Percentiles rank a stretch among this genome's conserved stretches.
These are phyloP conservation scores for Salticus scenicus DNA, from an alignment of 2,888 invertebrate species.

Conservation along the genomic window DNA sequence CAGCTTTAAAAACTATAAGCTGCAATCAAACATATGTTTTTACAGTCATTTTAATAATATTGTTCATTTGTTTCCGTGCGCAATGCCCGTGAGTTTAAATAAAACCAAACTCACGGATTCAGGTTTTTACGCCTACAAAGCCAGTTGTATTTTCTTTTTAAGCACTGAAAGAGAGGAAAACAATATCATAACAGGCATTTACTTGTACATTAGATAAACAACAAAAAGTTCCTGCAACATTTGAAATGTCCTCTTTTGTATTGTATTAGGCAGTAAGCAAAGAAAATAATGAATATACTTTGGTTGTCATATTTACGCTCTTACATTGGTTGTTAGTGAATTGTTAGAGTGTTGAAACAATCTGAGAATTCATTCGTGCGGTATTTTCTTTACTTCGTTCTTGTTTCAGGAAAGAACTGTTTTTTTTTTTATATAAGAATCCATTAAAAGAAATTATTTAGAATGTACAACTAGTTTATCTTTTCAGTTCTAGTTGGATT, in stretches of 20 bases:
- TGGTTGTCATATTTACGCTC: conserved; percentile 18
- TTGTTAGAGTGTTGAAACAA: not conserved
- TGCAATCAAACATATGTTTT: too few species aligned
- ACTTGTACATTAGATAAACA: conserved; percentile 21
- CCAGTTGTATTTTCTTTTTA: not conserved
- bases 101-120: not conserved
- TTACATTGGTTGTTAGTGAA: not conserved
- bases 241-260: conserved; percentile 13
- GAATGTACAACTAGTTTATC: too few species aligned
- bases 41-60: too few species aligned
- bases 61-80: too few species aligned
- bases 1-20: too few species aligned
- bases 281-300: not conserved
- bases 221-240: conserved; percentile 21
- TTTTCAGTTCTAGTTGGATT: too few species aligned
- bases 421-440: too few species aligned
- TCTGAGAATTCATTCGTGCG: conserved; percentile 5
- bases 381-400: conserved; percentile 1
- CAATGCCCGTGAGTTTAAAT: not conserved
- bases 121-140: not conserved
- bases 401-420: not conserved
- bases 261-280: conserved; percentile 20
- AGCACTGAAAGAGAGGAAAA: not conserved
- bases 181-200: conserved; percentile 10
- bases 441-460: too few species aligned